These are phyloP conservation scores for Acronicta alni DNA, from an alignment of 2,888 invertebrate species.

Conservation along the genomic window DNA sequence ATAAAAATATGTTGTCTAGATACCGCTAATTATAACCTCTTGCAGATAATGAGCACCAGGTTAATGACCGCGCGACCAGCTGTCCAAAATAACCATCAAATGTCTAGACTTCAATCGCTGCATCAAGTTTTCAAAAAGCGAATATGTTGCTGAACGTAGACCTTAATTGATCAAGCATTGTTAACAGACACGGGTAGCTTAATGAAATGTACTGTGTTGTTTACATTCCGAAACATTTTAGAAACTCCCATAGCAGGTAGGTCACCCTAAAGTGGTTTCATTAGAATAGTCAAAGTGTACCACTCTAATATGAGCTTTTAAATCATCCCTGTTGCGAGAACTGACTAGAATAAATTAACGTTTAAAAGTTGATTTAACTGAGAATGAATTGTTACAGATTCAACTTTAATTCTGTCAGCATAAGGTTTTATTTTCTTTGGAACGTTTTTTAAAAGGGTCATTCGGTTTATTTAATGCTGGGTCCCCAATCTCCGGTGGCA, in stretches of 20 bases:
- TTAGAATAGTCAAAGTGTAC: background rate
- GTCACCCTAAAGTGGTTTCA: background rate
- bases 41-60: too few species aligned
- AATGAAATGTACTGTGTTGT: too few species aligned
- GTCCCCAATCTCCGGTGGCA: background rate
- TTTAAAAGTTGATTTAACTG: background rate
- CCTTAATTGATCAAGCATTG: background rate
- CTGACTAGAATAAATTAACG: conserved; percentile 3
- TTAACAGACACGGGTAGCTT: background rate
- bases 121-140: background rate
- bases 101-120: background rate
- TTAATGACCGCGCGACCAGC: too few species aligned
- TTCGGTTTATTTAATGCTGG: background rate
- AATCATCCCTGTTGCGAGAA: background rate
- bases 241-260: background rate
- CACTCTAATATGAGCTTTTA: background rate
- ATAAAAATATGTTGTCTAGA: too few species aligned
- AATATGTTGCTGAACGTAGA: background rate
- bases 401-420: background rate
- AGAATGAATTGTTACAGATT: background rate
- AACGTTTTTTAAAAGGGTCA: background rate
- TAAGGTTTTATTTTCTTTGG: background rate
- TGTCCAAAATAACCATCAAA: background rate
- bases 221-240: background rate
- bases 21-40: too few species aligned